These are phyloP conservation scores for Yasuhikotakia modesta DNA, from an alignment of 2,797 vertebrate species.

Conservation along the genomic window DNA sequence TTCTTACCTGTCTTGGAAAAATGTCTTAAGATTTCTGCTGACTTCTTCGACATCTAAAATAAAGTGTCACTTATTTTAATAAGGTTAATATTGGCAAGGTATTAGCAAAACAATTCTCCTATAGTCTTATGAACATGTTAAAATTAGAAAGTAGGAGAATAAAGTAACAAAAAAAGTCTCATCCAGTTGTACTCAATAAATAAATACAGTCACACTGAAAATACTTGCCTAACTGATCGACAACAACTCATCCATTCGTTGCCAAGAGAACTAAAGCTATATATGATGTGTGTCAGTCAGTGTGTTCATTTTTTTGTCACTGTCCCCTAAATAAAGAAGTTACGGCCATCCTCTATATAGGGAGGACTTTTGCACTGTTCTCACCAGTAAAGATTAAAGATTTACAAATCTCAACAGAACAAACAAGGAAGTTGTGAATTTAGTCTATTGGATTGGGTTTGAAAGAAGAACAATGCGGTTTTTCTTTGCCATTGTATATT, in stretches of 20 bases:
- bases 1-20: neutral
- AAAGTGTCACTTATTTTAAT: neutral
- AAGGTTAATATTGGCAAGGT: too few species aligned
- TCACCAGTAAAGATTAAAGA: conserved; percentile 35
- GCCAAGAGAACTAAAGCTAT: neutral
- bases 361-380: conserved; percentile 26
- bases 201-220: neutral
- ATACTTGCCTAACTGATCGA: conserved; percentile 2
- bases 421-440: neutral
- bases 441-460: neutral
- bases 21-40: neutral
- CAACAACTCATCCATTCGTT: neutral
- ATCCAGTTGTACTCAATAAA: neutral
- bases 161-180: neutral
- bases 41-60: neutral
- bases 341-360: conserved; percentile 21
- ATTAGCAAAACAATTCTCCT: conserved; percentile 29
- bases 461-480: too few species aligned
- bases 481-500: too few species aligned
- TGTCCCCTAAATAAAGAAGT: neutral
- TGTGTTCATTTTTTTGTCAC: conserved; percentile 9
- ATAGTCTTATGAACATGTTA: neutral
- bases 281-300: neutral
- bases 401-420: conserved; percentile 29
- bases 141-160: neutral